phyloP scores from a whole-genome alignment of 2,888 invertebrate genomes.

The Gandaritis pyraliata region DNA sequence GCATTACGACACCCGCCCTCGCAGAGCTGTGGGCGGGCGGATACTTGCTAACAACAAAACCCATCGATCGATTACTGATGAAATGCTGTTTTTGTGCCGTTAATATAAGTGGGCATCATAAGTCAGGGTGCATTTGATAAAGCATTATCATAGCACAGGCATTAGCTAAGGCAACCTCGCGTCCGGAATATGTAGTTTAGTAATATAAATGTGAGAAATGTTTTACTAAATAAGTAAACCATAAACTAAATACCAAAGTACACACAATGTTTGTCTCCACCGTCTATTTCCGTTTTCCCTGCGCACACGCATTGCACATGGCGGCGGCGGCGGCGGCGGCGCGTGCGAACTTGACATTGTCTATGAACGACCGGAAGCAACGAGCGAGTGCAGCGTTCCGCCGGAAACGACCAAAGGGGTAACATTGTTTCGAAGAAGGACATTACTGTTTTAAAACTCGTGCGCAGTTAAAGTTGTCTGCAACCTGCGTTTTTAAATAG shows the following conservation, averaged over 20 bases:
- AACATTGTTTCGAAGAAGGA: conserved; percentile 74
- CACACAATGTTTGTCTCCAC: conserved; percentile 17
- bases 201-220: too few relatives aligned
- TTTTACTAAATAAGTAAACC: too few relatives aligned
- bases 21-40: conserved; percentile 29
- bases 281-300: conserved; percentile 35
- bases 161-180: too few relatives aligned
- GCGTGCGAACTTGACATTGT: conserved; percentile 77
- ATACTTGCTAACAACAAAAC: conserved; percentile 9
- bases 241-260: neutral
- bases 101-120: too few relatives aligned
- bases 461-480: conserved; percentile 52
- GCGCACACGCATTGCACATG: conserved; percentile 40
- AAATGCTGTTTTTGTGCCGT: neutral
- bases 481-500: conserved; percentile 47
- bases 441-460: conserved; percentile 46
- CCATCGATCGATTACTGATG: conserved; percentile 8
- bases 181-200: too few relatives aligned
- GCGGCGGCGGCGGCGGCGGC: conserved; percentile 18
- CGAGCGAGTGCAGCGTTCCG: conserved; percentile 40
- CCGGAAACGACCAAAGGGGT: conserved; percentile 71
- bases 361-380: conserved; percentile 63
- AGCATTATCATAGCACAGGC: too few relatives aligned
- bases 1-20: conserved; percentile 50
- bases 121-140: too few relatives aligned